phyloP scores from a whole-genome alignment of 2,797 vertebrate genomes.

The Triplophysa bombifrons region DNA sequence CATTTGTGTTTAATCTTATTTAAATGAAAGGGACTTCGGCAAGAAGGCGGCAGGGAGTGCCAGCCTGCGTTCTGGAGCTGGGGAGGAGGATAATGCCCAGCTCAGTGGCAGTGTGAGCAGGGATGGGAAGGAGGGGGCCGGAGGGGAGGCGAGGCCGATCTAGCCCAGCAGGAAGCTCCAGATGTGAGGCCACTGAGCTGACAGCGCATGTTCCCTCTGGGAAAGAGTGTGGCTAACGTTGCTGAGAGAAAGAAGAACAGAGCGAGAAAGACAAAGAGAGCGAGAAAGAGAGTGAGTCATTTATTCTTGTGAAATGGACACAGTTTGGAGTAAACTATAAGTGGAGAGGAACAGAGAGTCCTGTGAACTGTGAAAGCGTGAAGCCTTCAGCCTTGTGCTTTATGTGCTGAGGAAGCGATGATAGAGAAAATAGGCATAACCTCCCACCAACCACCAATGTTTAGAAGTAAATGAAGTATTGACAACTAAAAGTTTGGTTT shows the following conservation, averaged over 20 bases:
- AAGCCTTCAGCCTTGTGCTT: conserved; percentile 23
- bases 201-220: conserved; percentile 75
- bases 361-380: conserved; percentile 41
- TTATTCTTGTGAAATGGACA: conserved; percentile 57
- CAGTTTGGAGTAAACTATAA: conserved; percentile 47
- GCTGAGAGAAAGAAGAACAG: conserved; percentile 53
- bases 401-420: conserved; percentile 16
- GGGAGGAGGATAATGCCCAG: conserved; percentile 71
- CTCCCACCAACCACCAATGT: background rate
- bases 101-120: conserved; percentile 64
- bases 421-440: background rate
- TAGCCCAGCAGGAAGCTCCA: conserved; percentile 78
- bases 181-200: conserved; percentile 79
- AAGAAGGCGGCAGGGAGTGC: conserved; percentile 68
- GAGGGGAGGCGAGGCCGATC: conserved; percentile 62
- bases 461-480: background rate
- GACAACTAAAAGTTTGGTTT: background rate
- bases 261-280: conserved; percentile 32
- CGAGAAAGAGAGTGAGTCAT: conserved; percentile 38
- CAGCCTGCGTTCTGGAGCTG: conserved; percentile 66
- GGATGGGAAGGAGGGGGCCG: conserved; percentile 54
- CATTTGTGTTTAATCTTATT: conserved; percentile 71
- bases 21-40: conserved; percentile 75
- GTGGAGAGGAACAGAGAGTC: conserved; percentile 50
- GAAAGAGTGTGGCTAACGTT: conserved; percentile 71